Evolutionary conservation across 2,888 invertebrate genomes (phyloP).

Genomic region (Spilosoma lubricipeda): DNA sequence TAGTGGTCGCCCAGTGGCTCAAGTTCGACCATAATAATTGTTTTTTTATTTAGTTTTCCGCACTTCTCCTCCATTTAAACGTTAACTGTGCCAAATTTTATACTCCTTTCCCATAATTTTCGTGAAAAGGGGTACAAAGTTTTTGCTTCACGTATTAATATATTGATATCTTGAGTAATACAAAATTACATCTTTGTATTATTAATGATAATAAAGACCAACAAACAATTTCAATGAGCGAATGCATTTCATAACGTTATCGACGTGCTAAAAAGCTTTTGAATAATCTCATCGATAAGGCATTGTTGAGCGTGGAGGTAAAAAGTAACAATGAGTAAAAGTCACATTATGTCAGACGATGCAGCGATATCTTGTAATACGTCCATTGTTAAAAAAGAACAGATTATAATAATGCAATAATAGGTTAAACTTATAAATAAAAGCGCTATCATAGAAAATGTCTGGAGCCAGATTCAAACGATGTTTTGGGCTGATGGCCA

Average conservation of each 20-base stretch:
- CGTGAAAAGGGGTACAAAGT: no score
- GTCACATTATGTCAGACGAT: constrained; percentile 57
- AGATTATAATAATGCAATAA: constrained; percentile 13
- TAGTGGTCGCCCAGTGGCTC: no score
- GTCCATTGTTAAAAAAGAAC: constrained; percentile 29
- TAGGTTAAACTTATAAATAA: background rate
- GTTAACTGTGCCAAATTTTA: no score
- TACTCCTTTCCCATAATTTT: no score
- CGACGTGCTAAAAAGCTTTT: constrained; percentile 39
- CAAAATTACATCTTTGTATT: constrained; percentile 15
- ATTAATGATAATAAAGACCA: background rate
- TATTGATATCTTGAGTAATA: constrained; percentile 10
- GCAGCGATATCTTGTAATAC: constrained; percentile 41
- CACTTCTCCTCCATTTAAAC: no score
- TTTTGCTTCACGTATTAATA: no score
- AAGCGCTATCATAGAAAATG: background rate
- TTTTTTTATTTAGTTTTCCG: no score
- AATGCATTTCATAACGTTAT: constrained; percentile 31
- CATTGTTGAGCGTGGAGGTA: constrained; percentile 37
- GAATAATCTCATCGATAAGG: constrained; percentile 43
- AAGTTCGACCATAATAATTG: no score
- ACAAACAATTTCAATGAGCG: constrained; percentile 3
- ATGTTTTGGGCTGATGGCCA: background rate
- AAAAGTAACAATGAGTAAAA: constrained; percentile 57
- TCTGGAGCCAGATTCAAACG: background rate